Conservation (phyloP, 2,888 invertebrate genomes). For the Branchellion lobata region DNA sequence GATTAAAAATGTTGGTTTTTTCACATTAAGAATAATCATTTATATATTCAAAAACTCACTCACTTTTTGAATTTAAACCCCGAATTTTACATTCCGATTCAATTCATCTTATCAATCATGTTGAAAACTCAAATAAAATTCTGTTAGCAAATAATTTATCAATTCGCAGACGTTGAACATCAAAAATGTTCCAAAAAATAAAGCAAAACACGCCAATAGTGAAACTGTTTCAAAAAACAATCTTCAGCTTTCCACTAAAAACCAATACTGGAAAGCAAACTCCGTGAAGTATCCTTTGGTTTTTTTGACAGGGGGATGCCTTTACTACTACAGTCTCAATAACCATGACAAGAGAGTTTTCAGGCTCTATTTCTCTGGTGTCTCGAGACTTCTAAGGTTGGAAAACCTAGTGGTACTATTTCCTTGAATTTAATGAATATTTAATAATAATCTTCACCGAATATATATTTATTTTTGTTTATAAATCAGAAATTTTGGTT, state of each 20-base stretch:
- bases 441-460: too few relatives aligned
- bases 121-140: too few relatives aligned
- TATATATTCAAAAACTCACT: too few relatives aligned
- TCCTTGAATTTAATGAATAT: neutral
- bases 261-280: neutral
- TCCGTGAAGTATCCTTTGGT: neutral
- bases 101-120: too few relatives aligned
- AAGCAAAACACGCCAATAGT: neutral
- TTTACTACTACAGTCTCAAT: constrained; percentile 32
- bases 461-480: neutral
- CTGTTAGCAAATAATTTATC: too few relatives aligned
- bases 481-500: neutral
- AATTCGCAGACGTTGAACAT: too few relatives aligned
- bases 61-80: too few relatives aligned
- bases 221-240: too few relatives aligned
- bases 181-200: neutral
- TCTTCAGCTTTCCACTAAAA: too few relatives aligned
- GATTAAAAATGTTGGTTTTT: too few relatives aligned
- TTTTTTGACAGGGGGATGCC: neutral
- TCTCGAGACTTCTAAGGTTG: constrained; percentile 35
- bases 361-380: constrained; percentile 13
- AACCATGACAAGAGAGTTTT: constrained; percentile 10
- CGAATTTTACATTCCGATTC: too few relatives aligned
- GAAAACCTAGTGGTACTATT: neutral
- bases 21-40: too few relatives aligned